Conservation (phyloP, 2,113 vertebrate species). For the Piliocolobus tephrosceles region DNA sequence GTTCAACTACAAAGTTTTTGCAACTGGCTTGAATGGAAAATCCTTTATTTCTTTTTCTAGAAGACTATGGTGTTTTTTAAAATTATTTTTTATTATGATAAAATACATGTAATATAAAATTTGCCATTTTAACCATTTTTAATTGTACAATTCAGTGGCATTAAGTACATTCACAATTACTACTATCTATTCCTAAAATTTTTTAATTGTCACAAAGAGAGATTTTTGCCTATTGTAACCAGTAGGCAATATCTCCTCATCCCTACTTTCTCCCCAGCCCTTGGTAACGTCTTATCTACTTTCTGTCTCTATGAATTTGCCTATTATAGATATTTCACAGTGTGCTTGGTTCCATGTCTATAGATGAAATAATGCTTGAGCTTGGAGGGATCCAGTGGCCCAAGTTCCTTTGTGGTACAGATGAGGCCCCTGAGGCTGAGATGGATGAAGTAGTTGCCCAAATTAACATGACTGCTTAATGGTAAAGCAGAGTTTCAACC, state of each 20-base stretch:
- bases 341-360: not conserved
- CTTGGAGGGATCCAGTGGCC: not conserved
- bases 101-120: not conserved
- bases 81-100: not conserved
- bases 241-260: not conserved
- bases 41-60: not conserved
- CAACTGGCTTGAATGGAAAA: not conserved
- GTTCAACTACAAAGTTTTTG: not conserved
- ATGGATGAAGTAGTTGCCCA: not conserved
- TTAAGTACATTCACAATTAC: not conserved
- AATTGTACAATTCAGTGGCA: not conserved
- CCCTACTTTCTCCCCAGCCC: not conserved
- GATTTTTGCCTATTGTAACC: not conserved
- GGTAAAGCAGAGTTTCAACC: not conserved
- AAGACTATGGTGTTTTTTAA: not conserved
- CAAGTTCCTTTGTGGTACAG: not conserved
- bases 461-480: not conserved
- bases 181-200: not conserved
- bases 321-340: not conserved
- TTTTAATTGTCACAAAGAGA: not conserved
- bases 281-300: not conserved
- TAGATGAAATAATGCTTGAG: not conserved
- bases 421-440: not conserved
- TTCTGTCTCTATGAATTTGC: not conserved
- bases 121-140: not conserved